Evolutionary conservation across 2,888 invertebrate species (phyloP), one percentile per base, ranked within the genome.

Genomic region (Parthenolecanium corni): DNA sequence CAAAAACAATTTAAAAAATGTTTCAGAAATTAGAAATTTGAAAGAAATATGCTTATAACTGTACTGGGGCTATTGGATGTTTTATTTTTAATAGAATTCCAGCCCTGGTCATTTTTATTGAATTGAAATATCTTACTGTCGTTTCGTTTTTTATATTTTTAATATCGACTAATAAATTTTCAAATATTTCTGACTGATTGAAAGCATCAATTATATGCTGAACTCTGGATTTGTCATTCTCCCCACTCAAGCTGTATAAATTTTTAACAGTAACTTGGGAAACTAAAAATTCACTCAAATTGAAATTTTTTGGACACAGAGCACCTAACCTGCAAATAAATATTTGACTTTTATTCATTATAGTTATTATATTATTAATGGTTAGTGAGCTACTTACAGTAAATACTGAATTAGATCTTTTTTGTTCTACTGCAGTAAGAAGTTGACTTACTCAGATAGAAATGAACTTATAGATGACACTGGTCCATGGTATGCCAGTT

Each of bases 231-330:
- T 40, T 40, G 40, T 44, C 31, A 31, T 31, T 9, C 9, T 6
- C 31, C 9, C 9, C 31, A 31, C n/a, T n/a, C n/a, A n/a, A 16
- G 9, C 46, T 44, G 3, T 66, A n/a, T 52, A 5, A 21, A 12
- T 47, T 25, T 16, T 54, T 24, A n/a, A 64, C 56, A 20, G 65
- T 80, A 64, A 83, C 71, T 53, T 78, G 79, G 61, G 79, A 76
- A 47, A 92, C 82, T 73, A 85, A 88, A 73, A 85, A 89, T 71
- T 93, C 93, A 0, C 89, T 89, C 1, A 86, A 85, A 74, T 91
- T 92, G 77, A 82, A 91, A 36, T 85, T 84, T n/a, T 78, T 71
- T 0, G 91, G 91, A 70, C 85, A 83, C 66, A 76, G 74, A 69
- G 79, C 79, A 66, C 80, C 80, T 64, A 85, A 72, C 54, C 85